Percentiles rank a stretch among this genome's conserved stretches.
phyloP scores from a whole-genome alignment of 2,888 invertebrate genomes.

The Fabriciana adippe region DNA sequence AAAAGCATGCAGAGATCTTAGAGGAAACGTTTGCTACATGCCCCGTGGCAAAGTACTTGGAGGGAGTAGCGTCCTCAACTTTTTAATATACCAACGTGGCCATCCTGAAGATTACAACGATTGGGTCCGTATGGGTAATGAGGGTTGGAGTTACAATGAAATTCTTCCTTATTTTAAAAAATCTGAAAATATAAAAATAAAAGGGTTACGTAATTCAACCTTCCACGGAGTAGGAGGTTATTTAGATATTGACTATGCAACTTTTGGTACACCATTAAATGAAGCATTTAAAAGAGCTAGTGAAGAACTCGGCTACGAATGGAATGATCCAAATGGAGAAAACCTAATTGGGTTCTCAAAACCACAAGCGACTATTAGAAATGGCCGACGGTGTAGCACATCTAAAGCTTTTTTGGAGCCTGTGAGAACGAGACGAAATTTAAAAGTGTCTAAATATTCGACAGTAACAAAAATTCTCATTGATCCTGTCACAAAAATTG shows the following conservation, averaged over 20 bases:
- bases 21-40: constrained; percentile 82
- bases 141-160: constrained; percentile 90
- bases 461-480: constrained; percentile 87
- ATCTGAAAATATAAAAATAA: constrained; percentile 86
- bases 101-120: constrained; percentile 91
- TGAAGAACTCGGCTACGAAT: constrained; percentile 85
- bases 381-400: constrained; percentile 89
- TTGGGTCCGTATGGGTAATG: constrained; percentile 90
- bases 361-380: constrained; percentile 86
- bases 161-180: constrained; percentile 90
- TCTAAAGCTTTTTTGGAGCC: constrained; percentile 90
- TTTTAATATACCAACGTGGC: constrained; percentile 90
- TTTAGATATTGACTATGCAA: constrained; percentile 85
- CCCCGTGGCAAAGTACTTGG: constrained; percentile 87
- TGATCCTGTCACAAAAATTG: constrained; percentile 82
- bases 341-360: constrained; percentile 85
- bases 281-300: constrained; percentile 86
- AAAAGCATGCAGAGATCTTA: constrained; percentile 75
- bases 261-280: constrained; percentile 84
- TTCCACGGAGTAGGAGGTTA: constrained; percentile 87
- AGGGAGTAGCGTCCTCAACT: constrained; percentile 89
- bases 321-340: constrained; percentile 88
- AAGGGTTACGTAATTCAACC: constrained; percentile 81
- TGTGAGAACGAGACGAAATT: constrained; percentile 83
- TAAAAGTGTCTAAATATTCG: constrained; percentile 87